Percentiles rank a stretch among this genome's conserved stretches.
Evolutionary conservation across 2,797 vertebrate species (phyloP).

Genomic region (Eulemur rubriventer): DNA sequence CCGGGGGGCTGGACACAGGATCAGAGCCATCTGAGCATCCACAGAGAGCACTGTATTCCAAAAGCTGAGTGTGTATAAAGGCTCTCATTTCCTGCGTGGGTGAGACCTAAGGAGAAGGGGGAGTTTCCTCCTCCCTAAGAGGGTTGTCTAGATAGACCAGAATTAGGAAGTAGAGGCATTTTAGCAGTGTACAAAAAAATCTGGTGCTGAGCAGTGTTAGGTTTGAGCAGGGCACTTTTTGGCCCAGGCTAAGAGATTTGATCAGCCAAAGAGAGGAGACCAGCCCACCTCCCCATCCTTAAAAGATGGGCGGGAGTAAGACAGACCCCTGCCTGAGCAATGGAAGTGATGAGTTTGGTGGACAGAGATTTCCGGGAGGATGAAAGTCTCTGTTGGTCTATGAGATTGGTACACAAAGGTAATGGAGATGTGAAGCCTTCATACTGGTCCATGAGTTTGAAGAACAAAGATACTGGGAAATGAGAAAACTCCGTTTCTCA

Average conservation of each 20-base stretch:
- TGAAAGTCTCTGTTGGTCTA: background rate
- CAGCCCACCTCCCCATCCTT: background rate
- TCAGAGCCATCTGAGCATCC: background rate
- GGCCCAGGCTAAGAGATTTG: background rate
- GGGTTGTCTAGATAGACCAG: background rate
- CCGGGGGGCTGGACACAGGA: background rate
- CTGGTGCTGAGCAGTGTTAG: background rate
- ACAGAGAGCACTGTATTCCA: background rate
- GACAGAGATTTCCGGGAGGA: background rate
- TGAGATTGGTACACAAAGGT: background rate
- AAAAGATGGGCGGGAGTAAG: background rate
- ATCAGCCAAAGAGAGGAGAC: background rate
- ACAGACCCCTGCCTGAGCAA: background rate
- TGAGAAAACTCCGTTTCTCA: background rate
- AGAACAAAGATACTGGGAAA: background rate
- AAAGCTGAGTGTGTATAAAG: background rate
- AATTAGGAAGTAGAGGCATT: slow-evolving; percentile 29
- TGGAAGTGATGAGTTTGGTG: background rate
- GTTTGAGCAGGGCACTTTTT: background rate
- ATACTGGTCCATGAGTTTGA: background rate
- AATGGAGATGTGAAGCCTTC: background rate
- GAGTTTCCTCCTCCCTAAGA: slow-evolving; percentile 1
- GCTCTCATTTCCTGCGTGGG: background rate
- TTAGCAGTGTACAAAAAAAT: background rate
- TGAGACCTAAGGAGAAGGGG: background rate